Evolutionary conservation across 2,797 vertebrate species (phyloP), one percentile per base, ranked within the genome.

Genomic region (Ataeniobius toweri): DNA sequence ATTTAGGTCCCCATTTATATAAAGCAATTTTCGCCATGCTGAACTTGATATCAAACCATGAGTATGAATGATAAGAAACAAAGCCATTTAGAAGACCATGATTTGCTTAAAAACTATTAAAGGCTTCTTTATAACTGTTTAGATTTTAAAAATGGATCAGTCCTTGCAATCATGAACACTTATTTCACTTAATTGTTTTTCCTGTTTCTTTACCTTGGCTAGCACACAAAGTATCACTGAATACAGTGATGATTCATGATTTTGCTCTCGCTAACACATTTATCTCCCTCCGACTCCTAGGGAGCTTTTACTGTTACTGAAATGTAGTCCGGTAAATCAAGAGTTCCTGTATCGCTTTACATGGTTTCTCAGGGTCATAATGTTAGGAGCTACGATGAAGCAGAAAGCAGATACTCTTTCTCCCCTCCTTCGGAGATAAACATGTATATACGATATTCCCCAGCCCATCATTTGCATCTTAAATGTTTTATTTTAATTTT

Each of bases 231-330:
- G 55, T 74, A 76, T 82, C 51, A 46, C 67, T n/a, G 7, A 65
- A 50, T n/a, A 31, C 24, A n/a, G 53, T 3, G 59, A 2, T 78
- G 83, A 88, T 87, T 84, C 71, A 88, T 76, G 41, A 67, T 12
- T 81, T 46, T 82, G 79, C 5, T 80, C 77, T 81, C 50, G 5
- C 50, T 14, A 58, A 81, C 48, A 67, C 59, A 59, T 48, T 84
- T 85, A 80, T 71, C 65, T 73, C 0, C 53, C n/a, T 6, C 26
- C 51, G 61, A 63, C 51, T 44, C 65, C 39, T n/a, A 6, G 39
- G 65, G 44, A 12, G 39, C 22, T 44, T 68, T 68, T 44, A 68
- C 63, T 1, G 63, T 39, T 8, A 6, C 22, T 44, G 65, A 68
- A 44, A 68, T 68, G 65, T 44, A 41, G 39, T 71, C 74, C 55